Evolutionary conservation across 2,113 vertebrate genomes (phyloP).

Genomic region (Perognathus longimembris): DNA sequence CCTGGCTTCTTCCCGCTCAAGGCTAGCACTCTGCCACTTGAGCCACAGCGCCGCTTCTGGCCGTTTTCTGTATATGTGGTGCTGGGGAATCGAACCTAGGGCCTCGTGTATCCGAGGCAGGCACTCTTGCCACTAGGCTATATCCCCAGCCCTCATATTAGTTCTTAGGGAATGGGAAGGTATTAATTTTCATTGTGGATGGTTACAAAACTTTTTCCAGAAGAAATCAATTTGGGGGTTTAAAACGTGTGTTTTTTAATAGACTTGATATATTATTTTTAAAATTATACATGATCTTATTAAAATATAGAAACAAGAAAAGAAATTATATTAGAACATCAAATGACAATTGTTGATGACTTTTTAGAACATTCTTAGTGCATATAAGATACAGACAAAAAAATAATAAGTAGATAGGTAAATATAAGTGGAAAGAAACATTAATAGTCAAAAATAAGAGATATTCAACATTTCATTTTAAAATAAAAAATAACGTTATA

Average conservation of each 20-base stretch:
- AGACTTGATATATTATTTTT: background rate
- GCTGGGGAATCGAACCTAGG: too few relatives aligned
- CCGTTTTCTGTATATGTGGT: too few relatives aligned
- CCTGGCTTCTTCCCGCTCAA: too few relatives aligned
- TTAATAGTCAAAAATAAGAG: background rate
- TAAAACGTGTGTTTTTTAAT: constrained; percentile 7
- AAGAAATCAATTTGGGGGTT: background rate
- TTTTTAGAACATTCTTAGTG: background rate
- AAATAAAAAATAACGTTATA: constrained; percentile 28
- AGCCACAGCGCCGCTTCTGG: too few relatives aligned
- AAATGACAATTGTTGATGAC: constrained; percentile 44
- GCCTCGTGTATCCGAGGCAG: too few relatives aligned
- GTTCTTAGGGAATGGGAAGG: background rate
- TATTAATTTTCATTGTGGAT: constrained; percentile 5
- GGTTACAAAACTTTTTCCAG: constrained; percentile 24
- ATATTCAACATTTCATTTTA: background rate
- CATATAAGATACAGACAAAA: constrained; percentile 19
- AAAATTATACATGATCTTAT: constrained; percentile 15
- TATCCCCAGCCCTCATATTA: too few relatives aligned
- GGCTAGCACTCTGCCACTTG: too few relatives aligned
- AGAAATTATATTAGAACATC: background rate
- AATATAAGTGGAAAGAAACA: background rate
- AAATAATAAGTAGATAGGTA: background rate
- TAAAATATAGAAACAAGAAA: constrained; percentile 17
- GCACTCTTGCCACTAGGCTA: too few relatives aligned